Percentiles rank a stretch among this genome's conserved stretches.
These are phyloP conservation scores for Spea hammondii DNA, from an alignment of 2,797 vertebrate genomes.

Conservation along the genomic window DNA sequence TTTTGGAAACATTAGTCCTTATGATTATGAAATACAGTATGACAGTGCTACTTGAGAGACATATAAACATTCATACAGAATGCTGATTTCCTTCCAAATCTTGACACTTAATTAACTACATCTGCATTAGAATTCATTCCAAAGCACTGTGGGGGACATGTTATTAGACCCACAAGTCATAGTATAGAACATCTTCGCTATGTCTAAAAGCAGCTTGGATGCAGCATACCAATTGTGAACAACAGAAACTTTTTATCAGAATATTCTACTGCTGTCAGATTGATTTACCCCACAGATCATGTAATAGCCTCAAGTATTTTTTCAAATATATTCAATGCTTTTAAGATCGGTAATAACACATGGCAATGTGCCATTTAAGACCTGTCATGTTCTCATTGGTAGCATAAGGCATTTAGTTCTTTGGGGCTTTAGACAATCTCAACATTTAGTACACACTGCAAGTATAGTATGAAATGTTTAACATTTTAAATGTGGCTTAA, in stretches of 20 bases:
- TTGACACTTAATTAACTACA: no score
- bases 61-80: no score
- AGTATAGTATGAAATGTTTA: no score
- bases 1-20: no score
- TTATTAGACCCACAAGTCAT: no score
- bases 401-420: neutral
- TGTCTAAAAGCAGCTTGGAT: neutral
- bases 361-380: neutral
- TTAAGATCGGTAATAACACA: neutral
- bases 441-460: no score
- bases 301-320: neutral
- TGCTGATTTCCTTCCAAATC: no score
- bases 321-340: neutral
- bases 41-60: no score
- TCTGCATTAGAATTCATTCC: no score
- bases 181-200: neutral
- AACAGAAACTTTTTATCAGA: slow-evolving; percentile 1
- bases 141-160: no score
- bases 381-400: neutral
- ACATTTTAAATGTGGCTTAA: no score
- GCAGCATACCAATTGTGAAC: neutral
- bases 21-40: no score
- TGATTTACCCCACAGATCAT: neutral
- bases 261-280: slow-evolving; percentile 6
- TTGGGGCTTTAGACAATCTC: neutral